Evolutionary conservation across 1,140 invertebrate species (phyloP).

Genomic region (Macrostomum lignano): DNA sequence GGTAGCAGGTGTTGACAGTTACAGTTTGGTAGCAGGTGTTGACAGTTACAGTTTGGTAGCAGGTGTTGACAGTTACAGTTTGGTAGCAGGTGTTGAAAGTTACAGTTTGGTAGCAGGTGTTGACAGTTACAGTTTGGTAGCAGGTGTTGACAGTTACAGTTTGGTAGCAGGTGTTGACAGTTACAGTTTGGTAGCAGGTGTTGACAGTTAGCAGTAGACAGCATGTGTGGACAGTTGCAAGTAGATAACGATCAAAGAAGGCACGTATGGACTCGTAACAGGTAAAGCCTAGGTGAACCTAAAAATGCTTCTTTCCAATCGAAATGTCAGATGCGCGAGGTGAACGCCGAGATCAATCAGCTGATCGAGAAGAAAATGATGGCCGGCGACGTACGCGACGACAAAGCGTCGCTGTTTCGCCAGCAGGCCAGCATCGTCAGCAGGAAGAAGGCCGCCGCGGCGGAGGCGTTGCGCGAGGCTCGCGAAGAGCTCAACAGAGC

Average conservation of each 20-base stretch:
- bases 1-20: too few species aligned
- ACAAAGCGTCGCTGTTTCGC: constrained; percentile 48
- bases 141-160: too few species aligned
- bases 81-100: too few species aligned
- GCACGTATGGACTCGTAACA: neutral
- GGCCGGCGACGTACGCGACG: constrained; percentile 32
- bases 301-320: constrained; percentile 5
- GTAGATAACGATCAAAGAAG: neutral
- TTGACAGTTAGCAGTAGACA: too few species aligned
- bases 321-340: constrained; percentile 31
- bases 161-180: too few species aligned
- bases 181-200: too few species aligned
- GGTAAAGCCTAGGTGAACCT: neutral
- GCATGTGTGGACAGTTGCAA: too few species aligned
- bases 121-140: too few species aligned
- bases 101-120: too few species aligned
- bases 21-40: too few species aligned
- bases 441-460: constrained; percentile 42
- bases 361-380: constrained; percentile 30
- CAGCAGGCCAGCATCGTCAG: constrained; percentile 50
- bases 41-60: too few species aligned
- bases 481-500: constrained; percentile 34
- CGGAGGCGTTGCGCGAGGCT: constrained; percentile 38
- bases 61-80: too few species aligned
- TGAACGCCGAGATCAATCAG: constrained; percentile 36